Evolutionary conservation across 1,140 invertebrate species (phyloP).

Genomic region (Drosophila ironensis): DNA sequence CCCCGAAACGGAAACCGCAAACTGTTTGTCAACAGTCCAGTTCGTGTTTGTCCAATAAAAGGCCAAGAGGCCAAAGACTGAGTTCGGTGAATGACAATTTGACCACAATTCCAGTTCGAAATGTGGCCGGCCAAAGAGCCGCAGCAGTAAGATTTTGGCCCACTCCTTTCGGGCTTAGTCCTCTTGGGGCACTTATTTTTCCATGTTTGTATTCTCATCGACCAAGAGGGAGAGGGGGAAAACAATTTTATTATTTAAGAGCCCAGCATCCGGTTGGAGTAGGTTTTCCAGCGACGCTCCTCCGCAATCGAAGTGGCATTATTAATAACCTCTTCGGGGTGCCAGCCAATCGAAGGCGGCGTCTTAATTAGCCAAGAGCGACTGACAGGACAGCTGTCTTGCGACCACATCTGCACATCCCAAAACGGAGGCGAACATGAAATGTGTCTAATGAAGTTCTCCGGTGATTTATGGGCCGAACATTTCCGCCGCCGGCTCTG

Average conservation of each 20-base stretch:
- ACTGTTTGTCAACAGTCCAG: constrained; percentile 57
- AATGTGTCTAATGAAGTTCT: constrained; percentile 73
- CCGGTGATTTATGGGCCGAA: constrained; percentile 59
- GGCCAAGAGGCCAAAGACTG: constrained; percentile 20
- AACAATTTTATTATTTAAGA: constrained; percentile 42
- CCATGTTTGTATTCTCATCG: no score
- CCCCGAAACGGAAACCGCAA: constrained; percentile 56
- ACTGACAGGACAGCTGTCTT: constrained; percentile 51
- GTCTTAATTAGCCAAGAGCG: constrained; percentile 58
- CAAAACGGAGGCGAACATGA: constrained; percentile 20
- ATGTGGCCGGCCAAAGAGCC: constrained; percentile 43
- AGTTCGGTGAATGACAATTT: constrained; percentile 44
- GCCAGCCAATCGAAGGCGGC: constrained; percentile 38
- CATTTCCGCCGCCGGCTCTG: constrained; percentile 53
- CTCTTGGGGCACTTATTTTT: constrained; percentile 2
- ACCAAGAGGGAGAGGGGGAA: constrained; percentile 18
- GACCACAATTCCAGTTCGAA: constrained; percentile 70
- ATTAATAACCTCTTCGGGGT: constrained; percentile 60
- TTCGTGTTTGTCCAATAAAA: constrained; percentile 46
- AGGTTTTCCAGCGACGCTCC: constrained; percentile 28
- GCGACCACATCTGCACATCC: constrained; percentile 36
- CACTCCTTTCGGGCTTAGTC: constrained; percentile 32
- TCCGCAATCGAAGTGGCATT: constrained; percentile 23
- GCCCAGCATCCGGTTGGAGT: neutral
- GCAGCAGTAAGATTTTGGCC: constrained; percentile 10